Evolutionary conservation across 2,113 vertebrate genomes (phyloP).

Genomic region (Arothron firmamentum): DNA sequence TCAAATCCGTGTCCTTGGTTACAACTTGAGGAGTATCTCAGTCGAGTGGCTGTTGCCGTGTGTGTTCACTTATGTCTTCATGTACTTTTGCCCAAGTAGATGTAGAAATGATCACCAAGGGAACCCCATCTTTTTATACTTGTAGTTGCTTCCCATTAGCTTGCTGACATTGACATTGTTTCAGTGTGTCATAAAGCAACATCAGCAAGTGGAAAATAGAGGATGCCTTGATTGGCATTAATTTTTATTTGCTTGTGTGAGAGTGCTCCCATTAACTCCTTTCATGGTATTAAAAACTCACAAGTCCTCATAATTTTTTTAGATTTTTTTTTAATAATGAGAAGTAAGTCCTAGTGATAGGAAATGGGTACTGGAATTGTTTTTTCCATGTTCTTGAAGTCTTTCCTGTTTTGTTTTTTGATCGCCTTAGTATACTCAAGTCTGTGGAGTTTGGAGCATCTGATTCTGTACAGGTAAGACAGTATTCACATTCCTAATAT

Average conservation of each 20-base stretch:
- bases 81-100: background rate
- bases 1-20: conserved; percentile 31
- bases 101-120: background rate
- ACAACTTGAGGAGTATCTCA: conserved; percentile 18
- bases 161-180: too few relatives aligned
- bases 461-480: conserved; percentile 86
- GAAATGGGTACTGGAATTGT: background rate
- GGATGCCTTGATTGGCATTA: too few relatives aligned
- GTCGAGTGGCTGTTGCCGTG: background rate
- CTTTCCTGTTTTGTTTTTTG: background rate
- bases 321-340: background rate
- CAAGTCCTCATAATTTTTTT: too few relatives aligned
- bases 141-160: too few relatives aligned
- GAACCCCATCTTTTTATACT: too few relatives aligned
- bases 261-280: background rate
- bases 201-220: too few relatives aligned
- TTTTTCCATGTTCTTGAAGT: background rate
- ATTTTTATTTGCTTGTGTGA: too few relatives aligned
- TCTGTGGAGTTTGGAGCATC: conserved; percentile 93
- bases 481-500: background rate
- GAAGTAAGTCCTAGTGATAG: too few relatives aligned
- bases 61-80: background rate
- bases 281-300: too few relatives aligned
- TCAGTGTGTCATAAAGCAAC: too few relatives aligned
- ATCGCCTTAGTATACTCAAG: conserved; percentile 87